Evolutionary conservation across 2,888 invertebrate species (phyloP).

Genomic region (Drosophila fulvimacula): DNA sequence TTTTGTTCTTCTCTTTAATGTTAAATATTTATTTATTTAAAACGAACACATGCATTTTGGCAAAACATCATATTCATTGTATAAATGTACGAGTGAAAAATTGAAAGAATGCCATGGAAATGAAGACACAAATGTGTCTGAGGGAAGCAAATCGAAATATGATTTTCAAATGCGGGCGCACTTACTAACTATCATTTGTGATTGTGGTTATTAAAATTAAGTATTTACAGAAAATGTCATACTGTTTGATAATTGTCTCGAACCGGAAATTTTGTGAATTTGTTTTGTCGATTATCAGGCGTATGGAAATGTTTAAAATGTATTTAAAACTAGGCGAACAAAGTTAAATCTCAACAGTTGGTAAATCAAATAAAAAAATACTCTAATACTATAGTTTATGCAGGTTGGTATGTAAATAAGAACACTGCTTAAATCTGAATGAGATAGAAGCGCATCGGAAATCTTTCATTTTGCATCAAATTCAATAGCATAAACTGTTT

Average conservation of each 20-base stretch:
- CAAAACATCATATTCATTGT: slow-evolving; percentile 50
- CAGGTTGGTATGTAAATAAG: slow-evolving; percentile 29
- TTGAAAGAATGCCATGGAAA: slow-evolving; percentile 19
- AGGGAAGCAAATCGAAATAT: slow-evolving; percentile 12
- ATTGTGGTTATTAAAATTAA: slow-evolving; percentile 61
- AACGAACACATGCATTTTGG: slow-evolving; percentile 76
- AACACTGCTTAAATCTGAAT: slow-evolving; percentile 31
- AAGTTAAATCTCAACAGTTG: slow-evolving; percentile 62
- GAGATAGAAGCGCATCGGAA: slow-evolving; percentile 32
- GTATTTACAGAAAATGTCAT: slow-evolving; percentile 68
- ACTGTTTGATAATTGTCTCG: slow-evolving; percentile 24
- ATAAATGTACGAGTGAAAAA: slow-evolving; percentile 32
- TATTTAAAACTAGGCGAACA: slow-evolving; percentile 42
- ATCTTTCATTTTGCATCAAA: slow-evolving; percentile 31
- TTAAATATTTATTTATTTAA: slow-evolving; percentile 48
- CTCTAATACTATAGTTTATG: slow-evolving; percentile 41
- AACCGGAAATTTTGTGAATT: slow-evolving; percentile 19
- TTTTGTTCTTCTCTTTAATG: slow-evolving; percentile 12
- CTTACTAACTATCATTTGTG: slow-evolving; percentile 69
- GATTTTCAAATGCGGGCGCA: slow-evolving; percentile 44
- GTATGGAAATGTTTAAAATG: slow-evolving; percentile 40
- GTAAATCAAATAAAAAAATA: slow-evolving; percentile 27
- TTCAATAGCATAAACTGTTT: slow-evolving; percentile 46
- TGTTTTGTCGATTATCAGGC: slow-evolving; percentile 12
- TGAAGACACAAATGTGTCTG: slow-evolving; percentile 38